Evolutionary conservation across 2,888 invertebrate genomes (phyloP), one percentile per base, ranked within the genome.

Genomic region (Oasisia sp.): DNA sequence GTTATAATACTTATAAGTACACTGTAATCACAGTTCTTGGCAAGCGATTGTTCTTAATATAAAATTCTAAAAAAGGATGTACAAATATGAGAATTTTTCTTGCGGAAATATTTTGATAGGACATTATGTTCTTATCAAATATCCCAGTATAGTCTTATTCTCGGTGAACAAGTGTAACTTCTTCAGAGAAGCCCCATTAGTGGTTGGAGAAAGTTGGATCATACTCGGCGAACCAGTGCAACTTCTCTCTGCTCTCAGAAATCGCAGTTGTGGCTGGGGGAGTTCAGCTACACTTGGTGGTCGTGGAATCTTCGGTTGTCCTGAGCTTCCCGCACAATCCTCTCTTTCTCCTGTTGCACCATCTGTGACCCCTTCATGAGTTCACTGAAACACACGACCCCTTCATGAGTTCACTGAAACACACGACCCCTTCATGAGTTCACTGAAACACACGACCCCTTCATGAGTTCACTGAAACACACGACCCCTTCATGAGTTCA

Each of bases 261-360:
- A 7, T 27, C 27, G 19, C 74, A 74, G 74, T 7, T 74, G 19
- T 19, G 14, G 74, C 27, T 74, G 74, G n/a, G 74, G 19, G 74
- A 2, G 74, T 74, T 19, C 27, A 27, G 19, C 74, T 74, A 74
- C 74, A 91, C n/a, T 44, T 91, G 91, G 32, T 90, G 58, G 14
- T 92, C 93, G 58, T 92, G 58, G 56, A 91, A 92, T 45, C 92
- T 92, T 91, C 56, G 38, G 1, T 27, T 90, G 32, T 94, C 93
- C 45, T 91, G 89, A 38, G 44, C 92, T n/a, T 89, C 92, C 32
- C 92, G 32, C 32, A 89, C 94, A 32, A 92, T 90, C 90, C 92
- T 93, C n/a, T 92, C 89, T 91, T 92, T 93, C 91, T 94, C 93
- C 89, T 93, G 90, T 58, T 93, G 50, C 1, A 93, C 93, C 38